Base-by-base conservation (phyloP, 2,113 vertebrate genomes). In the Ramphastos sulfuratus region DNA sequence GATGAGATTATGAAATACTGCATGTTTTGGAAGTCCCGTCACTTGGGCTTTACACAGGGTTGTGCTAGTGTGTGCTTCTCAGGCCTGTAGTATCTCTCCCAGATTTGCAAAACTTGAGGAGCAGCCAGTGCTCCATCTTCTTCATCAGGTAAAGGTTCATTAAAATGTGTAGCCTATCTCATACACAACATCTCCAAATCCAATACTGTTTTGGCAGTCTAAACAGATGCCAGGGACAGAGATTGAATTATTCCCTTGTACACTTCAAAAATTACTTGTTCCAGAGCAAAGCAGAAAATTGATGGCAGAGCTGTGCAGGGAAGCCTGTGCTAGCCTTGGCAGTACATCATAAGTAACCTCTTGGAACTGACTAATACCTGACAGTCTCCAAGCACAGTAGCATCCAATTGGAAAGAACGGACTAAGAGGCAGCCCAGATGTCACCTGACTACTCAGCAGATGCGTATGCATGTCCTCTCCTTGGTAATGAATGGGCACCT, bases 21-120 rank as follows among this genome's bases (percentile, higher is more conserved):
- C 31, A 17, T 93, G 71, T 75, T 94, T 95, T 94, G 77, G 82
- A 63, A 82, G 81, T 85, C 67, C 67, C 10, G 9, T 89, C 86
- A 72, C 35, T 48, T 48, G 35, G n/a, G 70, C 56, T 94, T 92
- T 96, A 91, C 83, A 52, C 13, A 31, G 72, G 82, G 89, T 65
- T 65, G 80, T 91, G 92, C 59, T 66, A 6, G 44, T 15, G 28
- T 31, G n/a, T 50, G 48, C 28, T 88, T 90, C 84, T 77, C 63
- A 90, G 70, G 39, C 12, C 35, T 63, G 19, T 12, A 31, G 44
- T 56, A 94, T 70, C 33, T 90, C 39, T 70, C 46, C 31, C 60
- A 82, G 70, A 52, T 85, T 78, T 80, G 25, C 39, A 35, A 63
- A 77, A 24, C 59, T 85, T 60, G 28, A 82, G 58, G n/a, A 77